Evolutionary conservation across 2,888 invertebrate genomes (phyloP), one percentile per base, ranked within the genome.

Genomic region (Agrochola circellaris): DNA sequence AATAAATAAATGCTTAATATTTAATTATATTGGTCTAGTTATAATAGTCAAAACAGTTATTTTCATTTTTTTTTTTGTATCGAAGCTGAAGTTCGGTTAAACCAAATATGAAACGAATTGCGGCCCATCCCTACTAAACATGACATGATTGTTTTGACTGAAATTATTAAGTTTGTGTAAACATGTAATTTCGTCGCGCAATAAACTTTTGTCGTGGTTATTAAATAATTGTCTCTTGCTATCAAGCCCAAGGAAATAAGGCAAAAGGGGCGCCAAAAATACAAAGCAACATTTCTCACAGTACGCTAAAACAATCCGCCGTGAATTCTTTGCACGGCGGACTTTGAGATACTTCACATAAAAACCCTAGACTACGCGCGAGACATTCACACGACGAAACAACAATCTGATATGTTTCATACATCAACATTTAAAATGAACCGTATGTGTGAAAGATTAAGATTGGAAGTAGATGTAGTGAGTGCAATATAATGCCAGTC

Each of bases 301-400:
- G 84, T 89, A 87, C 87, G 76, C 81, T 87, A 88, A 89, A 90
- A 91, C 90, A 91, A 92, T 89, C 90, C 91, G 85, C 83, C 87
- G 90, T 89, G 91, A 92, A 93, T 93, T 93, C 92, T 91, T 91
- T 88, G 84, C 93, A 86, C 88, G 81, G 85, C 90, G 92, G 92
- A 93, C 92, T 94, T 94, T 93, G 93, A 93, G 92, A 94, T 94
- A 91, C 92, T 95, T 93, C 92, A 91, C 93, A 94, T 93, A 94
- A 95, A 93, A 94, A 92, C 90, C 93, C 93, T 95, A 96, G 95
- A 95, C 95, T 93, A 92, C 91, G 91, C 92, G 91, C 94, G 95
- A 95, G 95, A 95, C 95, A 92, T 94, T 94, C 92, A 91, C 91
- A 93, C 92, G 89, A 91, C 89, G 86, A 85, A 89, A 89, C 89